Percentiles rank a stretch among this genome's conserved stretches.
These are phyloP conservation scores for Furcula furcula DNA, from an alignment of 2,888 invertebrate species.

Conservation along the genomic window DNA sequence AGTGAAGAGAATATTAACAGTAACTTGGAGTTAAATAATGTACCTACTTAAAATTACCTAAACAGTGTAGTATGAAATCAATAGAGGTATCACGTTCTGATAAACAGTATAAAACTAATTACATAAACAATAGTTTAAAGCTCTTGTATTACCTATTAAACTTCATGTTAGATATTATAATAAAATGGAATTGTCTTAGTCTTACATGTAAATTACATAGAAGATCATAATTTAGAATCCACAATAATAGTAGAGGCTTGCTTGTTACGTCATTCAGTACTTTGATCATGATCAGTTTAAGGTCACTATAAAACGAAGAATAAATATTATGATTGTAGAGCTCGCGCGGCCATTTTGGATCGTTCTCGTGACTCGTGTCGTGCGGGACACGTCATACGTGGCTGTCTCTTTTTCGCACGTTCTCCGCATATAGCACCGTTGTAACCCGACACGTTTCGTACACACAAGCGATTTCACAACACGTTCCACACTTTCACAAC, in stretches of 20 bases:
- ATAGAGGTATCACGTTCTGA: constrained; percentile 22
- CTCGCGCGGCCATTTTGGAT: constrained; percentile 79
- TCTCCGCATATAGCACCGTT: constrained; percentile 82
- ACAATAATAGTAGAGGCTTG: constrained; percentile 57
- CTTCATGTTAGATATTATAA: constrained; percentile 28
- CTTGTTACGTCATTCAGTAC: constrained; percentile 77
- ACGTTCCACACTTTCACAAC: constrained; percentile 80
- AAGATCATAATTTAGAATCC: constrained; percentile 40
- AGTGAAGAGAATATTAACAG: constrained; percentile 7
- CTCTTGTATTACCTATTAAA: constrained; percentile 30
- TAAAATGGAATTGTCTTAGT: constrained; percentile 54
- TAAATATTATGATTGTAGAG: constrained; percentile 82
- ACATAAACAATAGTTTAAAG: constrained; percentile 43
- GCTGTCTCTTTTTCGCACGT: constrained; percentile 73
- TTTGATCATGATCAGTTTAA: constrained; percentile 78
- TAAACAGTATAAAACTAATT: constrained; percentile 26
- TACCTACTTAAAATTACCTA: constrained; percentile 12
- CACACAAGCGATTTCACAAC: constrained; percentile 81
- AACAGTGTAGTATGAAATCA: constrained; percentile 14
- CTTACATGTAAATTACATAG: constrained; percentile 33
- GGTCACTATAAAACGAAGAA: constrained; percentile 78
- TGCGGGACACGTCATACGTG: constrained; percentile 75
- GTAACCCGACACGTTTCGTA: constrained; percentile 81
- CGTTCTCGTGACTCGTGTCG: constrained; percentile 77
- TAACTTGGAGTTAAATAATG: constrained; percentile 5